Evolutionary conservation across 1,140 invertebrate species (phyloP), one percentile per base, ranked within the genome.

Genomic region (Gonioctena quinquepunctata): DNA sequence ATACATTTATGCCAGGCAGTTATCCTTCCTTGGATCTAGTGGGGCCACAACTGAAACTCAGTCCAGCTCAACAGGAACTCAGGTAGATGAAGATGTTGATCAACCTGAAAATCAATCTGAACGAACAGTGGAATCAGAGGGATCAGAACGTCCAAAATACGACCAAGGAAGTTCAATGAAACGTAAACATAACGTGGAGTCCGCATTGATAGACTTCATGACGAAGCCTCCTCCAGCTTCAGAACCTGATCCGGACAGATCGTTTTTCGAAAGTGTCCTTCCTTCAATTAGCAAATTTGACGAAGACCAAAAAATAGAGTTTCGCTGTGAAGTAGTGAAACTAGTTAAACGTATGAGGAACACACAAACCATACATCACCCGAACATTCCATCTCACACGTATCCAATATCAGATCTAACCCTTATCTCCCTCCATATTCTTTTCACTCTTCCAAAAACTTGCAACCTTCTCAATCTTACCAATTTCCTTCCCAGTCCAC

Each of bases 1-100:
- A 66, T 57, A 66, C 48, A 68, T 67, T 57, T 63, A 72, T 60
- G 66, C 62, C 42, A 54, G 33, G 6, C 23, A 57, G 2, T 11
- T 57, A 28, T 28, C 27, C 27, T 56, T 71, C 52, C 23, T 71
- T n/a, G 16, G 28, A 50, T n/a, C 23, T 18, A 33, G 18, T 64
- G 49, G 13, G 5, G 8, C 60, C 48, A 69, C 59, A 21, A n/a
- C 59, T 61, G 57, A 63, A 54, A 69, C 33, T 22, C 49, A 61
- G 23, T 60, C 42, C 11, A 68, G 57, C 42, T 23, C 25, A 6
- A 7, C 16, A 23, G 22, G 28, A 33, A 33, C 28, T 33, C 28
- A 42, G 6, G 33, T 25, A 25, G 49, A 57, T 3, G 22, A 66
- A 33, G 49, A 66, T 7, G 49, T 22, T 33, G 65, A n/a, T 56